Evolutionary conservation across 2,888 invertebrate genomes (phyloP).

Genomic region (Drosophila acutilabella): DNA sequence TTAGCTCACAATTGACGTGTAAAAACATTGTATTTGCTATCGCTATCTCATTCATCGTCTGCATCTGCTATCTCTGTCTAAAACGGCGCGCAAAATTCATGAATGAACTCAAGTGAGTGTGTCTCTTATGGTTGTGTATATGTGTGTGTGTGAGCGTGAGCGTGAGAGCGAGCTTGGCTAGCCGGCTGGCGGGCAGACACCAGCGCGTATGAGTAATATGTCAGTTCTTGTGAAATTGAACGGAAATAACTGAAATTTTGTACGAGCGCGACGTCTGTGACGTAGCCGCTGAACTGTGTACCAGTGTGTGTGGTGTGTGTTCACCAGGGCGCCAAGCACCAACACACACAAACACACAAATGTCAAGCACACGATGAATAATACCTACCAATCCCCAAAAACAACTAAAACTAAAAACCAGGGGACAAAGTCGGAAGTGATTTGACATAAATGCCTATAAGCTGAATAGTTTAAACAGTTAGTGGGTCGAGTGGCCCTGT

Average conservation of each 20-base stretch:
- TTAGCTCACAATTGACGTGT: conserved; percentile 38
- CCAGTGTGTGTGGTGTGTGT: background rate
- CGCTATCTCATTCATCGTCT: conserved; percentile 15
- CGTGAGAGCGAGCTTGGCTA: conserved; percentile 45
- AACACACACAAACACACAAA: background rate
- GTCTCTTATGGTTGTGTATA: background rate
- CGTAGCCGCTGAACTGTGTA: conserved; percentile 22
- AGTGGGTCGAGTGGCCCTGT: conserved; percentile 1
- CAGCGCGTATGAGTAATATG: conserved; percentile 82
- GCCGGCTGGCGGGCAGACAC: conserved; percentile 51
- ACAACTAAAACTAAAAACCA: background rate
- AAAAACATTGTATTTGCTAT: conserved; percentile 1
- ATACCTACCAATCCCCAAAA: conserved; percentile 3
- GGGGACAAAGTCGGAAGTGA: conserved; percentile 15
- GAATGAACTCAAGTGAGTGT: conserved; percentile 63
- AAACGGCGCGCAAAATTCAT: conserved; percentile 55
- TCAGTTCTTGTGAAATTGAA: conserved; percentile 82
- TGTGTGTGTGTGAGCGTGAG: conserved; percentile 20
- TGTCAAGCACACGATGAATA: conserved; percentile 38
- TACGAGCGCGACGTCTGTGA: conserved; percentile 31
- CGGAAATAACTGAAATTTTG: conserved; percentile 81
- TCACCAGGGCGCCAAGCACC: conserved; percentile 12
- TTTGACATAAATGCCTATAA: background rate
- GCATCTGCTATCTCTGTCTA: conserved; percentile 3
- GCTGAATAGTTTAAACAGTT: background rate